Conservation (phyloP, 2,113 vertebrate genomes). For the Boleophthalmus pectinirostris region DNA sequence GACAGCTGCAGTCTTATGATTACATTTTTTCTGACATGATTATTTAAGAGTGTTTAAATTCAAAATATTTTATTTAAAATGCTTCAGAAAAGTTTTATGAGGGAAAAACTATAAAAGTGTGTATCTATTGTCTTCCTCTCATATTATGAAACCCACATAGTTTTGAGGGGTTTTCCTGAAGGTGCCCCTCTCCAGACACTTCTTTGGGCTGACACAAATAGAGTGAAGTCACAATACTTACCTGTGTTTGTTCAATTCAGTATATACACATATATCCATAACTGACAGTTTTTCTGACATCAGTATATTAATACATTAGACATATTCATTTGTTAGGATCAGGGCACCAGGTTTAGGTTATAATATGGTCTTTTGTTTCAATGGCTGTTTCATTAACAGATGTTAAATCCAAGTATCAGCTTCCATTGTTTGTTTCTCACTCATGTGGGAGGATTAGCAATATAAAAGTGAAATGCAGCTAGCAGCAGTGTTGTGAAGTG, state of each 20-base stretch:
- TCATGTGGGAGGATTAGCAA: not conserved
- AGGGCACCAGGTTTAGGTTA: not conserved
- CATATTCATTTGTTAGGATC: not conserved
- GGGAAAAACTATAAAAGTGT: no score
- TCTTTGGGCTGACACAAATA: no score
- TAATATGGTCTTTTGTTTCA: not conserved
- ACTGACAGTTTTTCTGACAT: not conserved
- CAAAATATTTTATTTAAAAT: not conserved
- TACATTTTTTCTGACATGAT: slow-evolving; percentile 12
- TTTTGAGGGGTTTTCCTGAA: no score
- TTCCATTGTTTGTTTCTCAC: not conserved
- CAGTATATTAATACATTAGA: not conserved
- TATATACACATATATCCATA: not conserved
- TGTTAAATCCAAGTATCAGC: not conserved
- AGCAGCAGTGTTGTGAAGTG: not conserved
- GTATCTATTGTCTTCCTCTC: no score
- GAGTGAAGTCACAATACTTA: no score
- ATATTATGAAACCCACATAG: no score
- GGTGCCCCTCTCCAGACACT: no score
- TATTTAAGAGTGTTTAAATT: not conserved
- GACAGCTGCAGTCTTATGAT: slow-evolving; percentile 17
- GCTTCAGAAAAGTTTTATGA: not conserved
- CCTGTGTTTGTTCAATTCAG: no score
- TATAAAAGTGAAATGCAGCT: not conserved
- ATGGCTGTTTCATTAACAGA: not conserved